Conservation (phyloP, 1,140 invertebrate species). For the Zaprionus inermis region DNA sequence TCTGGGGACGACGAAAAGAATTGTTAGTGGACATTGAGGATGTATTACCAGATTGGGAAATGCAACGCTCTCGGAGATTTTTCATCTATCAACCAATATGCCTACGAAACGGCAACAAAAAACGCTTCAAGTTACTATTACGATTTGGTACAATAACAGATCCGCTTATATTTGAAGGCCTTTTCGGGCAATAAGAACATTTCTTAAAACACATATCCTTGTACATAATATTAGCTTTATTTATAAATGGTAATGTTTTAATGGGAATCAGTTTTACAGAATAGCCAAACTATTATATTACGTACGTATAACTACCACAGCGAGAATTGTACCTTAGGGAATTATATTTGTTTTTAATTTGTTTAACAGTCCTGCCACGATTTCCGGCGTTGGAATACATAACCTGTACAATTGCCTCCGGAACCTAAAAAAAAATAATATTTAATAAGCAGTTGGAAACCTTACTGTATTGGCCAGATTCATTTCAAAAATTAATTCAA, state of each 20-base stretch:
- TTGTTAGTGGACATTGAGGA: constrained; percentile 53
- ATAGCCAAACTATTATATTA: not conserved
- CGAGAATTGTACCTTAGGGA: not conserved
- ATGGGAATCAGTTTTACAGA: not conserved
- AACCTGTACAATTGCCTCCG: too few species aligned
- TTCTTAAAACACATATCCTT: constrained; percentile 11
- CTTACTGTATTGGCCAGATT: too few species aligned
- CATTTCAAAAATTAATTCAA: too few species aligned
- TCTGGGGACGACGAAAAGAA: constrained; percentile 72
- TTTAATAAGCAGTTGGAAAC: too few species aligned
- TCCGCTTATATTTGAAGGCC: constrained; percentile 57
- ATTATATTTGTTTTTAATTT: not conserved
- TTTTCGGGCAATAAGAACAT: constrained; percentile 64
- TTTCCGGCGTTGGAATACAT: too few species aligned
- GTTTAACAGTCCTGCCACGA: too few species aligned
- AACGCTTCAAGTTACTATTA: constrained; percentile 61
- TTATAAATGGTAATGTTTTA: constrained; percentile 11
- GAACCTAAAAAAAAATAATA: too few species aligned
- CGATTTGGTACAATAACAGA: constrained; percentile 69
- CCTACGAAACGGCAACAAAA: constrained; percentile 49
- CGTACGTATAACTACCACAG: too few species aligned
- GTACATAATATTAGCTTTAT: constrained; percentile 14
- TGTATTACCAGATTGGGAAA: constrained; percentile 60
- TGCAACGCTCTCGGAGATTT: constrained; percentile 14
- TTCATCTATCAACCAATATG: constrained; percentile 63